Evolutionary conservation across 2,113 vertebrate genomes (phyloP), one percentile per base, ranked within the genome.

Genomic region (Sceloporus tristichus): DNA sequence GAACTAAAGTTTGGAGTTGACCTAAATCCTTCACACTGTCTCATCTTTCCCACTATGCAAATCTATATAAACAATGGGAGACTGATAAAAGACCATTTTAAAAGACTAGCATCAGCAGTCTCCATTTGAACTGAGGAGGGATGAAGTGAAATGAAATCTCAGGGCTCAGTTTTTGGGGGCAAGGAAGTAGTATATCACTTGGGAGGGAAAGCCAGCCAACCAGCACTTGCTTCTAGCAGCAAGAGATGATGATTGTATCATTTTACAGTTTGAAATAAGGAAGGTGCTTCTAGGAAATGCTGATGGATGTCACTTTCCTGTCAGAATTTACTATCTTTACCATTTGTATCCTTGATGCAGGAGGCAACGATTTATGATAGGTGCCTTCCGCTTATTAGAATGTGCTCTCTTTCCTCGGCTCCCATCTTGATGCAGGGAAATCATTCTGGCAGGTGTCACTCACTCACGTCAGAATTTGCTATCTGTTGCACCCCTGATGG

Each of bases 381-480:
- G 1, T 84, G 27, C 40, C 10, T 79, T 85, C 40, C 29, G 70
- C 87, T 2, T 6, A 59, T 84, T 80, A 80, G 27, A 82, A 70
- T 87, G 83, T 87, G 40, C 75, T 71, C 3, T 73, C 42, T 0
- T 62, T 66, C 59, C 81, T 42, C 83, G 75, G 23, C 59, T 83
- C 77, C 3, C 2, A 82, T 87, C 0, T 0, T 84, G 59, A 14
- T 56, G 56, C 25, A 79, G 83, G 77, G 23, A 73, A 66, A 78
- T n/a, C 85, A 86, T 85, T 90, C n/a, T 93, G 95, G 87, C 91
- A 94, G 93, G 88, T 93, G 93, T 27, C 94, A 89, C 53, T 95
- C 94, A 90, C 62, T 94, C 84, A 81, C 54, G 84, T 85, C 75
- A 85, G 79, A 73, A 70, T 87, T 83, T 91, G 54, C 81, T 81